These are phyloP conservation scores for Micromys minutus DNA, from an alignment of 2,113 vertebrate species.

Conservation along the genomic window DNA sequence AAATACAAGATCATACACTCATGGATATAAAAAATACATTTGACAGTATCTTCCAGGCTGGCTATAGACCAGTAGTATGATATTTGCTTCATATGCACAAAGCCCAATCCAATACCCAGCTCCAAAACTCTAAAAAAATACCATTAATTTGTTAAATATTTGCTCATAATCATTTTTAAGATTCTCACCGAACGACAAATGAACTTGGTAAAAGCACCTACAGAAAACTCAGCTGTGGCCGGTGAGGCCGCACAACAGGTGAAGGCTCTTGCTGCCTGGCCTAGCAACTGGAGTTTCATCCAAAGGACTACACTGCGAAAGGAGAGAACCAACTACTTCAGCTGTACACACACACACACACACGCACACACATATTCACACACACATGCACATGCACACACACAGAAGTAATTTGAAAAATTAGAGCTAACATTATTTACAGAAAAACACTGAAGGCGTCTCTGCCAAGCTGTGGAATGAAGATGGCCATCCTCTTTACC, in stretches of 20 bases:
- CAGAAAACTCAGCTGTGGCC: not conserved
- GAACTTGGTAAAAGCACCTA: not conserved
- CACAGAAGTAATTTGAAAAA: not conserved
- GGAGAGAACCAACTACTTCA: not conserved
- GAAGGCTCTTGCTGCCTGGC: not conserved
- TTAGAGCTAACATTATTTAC: not conserved
- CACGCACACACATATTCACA: not conserved
- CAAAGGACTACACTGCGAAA: not conserved
- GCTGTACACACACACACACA: not conserved
- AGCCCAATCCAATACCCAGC: not conserved
- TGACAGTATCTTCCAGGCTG: not conserved
- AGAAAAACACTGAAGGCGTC: not conserved
- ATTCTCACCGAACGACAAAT: not conserved
- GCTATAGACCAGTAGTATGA: not conserved
- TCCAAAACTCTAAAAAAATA: not conserved
- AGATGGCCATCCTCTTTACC: not conserved
- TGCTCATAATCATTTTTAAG: not conserved
- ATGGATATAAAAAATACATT: constrained; percentile 16
- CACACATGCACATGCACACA: not conserved
- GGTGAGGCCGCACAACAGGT: not conserved
- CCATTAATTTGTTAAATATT: not conserved
- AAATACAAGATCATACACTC: not conserved
- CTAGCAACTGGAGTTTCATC: not conserved
- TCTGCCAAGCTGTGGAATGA: not conserved
- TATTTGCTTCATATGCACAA: not conserved